Percentiles rank a stretch among this genome's conserved stretches.
Conservation (phyloP, 2,113 vertebrate genomes). For the Alosa alosa region DNA sequence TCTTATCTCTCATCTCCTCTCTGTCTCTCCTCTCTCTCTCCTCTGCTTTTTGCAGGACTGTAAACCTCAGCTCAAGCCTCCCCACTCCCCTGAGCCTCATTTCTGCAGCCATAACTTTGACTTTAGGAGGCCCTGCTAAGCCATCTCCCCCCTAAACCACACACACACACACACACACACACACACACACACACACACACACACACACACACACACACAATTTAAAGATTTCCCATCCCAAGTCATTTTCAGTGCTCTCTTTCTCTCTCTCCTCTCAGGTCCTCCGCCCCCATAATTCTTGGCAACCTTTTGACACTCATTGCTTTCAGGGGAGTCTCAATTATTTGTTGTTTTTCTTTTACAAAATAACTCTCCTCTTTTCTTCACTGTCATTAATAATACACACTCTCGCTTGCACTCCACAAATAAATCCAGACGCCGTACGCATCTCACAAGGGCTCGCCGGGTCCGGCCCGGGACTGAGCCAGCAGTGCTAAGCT, state of each 20-base stretch:
- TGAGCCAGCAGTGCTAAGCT: background rate
- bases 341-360: conserved; percentile 16
- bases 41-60: conserved; percentile 11
- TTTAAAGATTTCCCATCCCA: background rate
- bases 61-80: conserved; percentile 33
- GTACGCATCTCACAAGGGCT: background rate
- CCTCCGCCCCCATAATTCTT: conserved; percentile 11
- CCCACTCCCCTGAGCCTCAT: conserved; percentile 32
- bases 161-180: background rate
- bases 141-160: background rate
- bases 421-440: background rate
- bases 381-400: conserved; percentile 22
- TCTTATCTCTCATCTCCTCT: conserved; percentile 10
- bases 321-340: conserved; percentile 25
- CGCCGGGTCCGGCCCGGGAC: background rate
- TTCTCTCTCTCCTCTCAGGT: background rate
- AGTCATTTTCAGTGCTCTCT: background rate
- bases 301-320: conserved; percentile 29
- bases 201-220: conserved; percentile 5
- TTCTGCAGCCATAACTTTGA: conserved; percentile 42
- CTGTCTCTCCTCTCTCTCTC: background rate
- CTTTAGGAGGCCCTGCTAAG: conserved; percentile 29
- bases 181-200: background rate
- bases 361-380: conserved; percentile 12
- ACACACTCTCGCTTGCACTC: background rate